Conservation (phyloP, 2,113 vertebrate species). For the Antennarius striatus region DNA sequence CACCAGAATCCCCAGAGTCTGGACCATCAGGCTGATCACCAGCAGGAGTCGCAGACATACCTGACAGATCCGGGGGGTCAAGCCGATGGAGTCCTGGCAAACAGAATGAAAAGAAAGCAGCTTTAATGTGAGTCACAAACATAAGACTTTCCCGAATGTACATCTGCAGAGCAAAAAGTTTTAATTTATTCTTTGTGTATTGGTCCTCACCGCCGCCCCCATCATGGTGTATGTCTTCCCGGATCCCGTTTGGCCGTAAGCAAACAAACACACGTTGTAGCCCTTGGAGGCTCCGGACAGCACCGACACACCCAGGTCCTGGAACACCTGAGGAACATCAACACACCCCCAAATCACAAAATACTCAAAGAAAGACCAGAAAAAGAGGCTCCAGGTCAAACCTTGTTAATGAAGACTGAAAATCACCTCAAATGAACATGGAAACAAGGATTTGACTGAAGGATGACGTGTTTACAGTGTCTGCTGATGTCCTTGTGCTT, state of each 20-base stretch:
- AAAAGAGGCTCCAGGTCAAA: neutral
- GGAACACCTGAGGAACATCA: conserved; percentile 86
- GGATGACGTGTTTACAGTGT: conserved; percentile 17
- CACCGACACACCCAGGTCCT: conserved; percentile 92
- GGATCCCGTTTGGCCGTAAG: conserved; percentile 97
- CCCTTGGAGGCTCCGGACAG: conserved; percentile 89
- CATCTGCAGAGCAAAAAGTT: neutral
- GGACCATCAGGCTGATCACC: neutral
- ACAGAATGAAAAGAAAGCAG: conserved; percentile 1
- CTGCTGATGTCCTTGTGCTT: conserved; percentile 28
- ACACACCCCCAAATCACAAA: conserved; percentile 2
- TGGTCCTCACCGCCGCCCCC: conserved; percentile 89
- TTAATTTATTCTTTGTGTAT: neutral
- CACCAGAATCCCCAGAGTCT: neutral
- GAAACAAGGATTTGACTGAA: neutral
- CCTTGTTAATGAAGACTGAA: neutral
- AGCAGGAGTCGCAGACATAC: conserved; percentile 68
- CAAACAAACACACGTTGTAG: conserved; percentile 98
- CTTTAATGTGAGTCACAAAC: conserved; percentile 4
- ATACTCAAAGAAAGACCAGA: conserved; percentile 24
- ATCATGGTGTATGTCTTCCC: conserved; percentile 99
- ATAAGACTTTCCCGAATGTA: neutral
- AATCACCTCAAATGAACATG: neutral
- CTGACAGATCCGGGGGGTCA: conserved; percentile 97
- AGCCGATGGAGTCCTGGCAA: conserved; percentile 87